Percentiles rank a stretch among this genome's conserved stretches.
Evolutionary conservation across 2,797 vertebrate genomes (phyloP).

Genomic region (Hyperoplus immaculatus): DNA sequence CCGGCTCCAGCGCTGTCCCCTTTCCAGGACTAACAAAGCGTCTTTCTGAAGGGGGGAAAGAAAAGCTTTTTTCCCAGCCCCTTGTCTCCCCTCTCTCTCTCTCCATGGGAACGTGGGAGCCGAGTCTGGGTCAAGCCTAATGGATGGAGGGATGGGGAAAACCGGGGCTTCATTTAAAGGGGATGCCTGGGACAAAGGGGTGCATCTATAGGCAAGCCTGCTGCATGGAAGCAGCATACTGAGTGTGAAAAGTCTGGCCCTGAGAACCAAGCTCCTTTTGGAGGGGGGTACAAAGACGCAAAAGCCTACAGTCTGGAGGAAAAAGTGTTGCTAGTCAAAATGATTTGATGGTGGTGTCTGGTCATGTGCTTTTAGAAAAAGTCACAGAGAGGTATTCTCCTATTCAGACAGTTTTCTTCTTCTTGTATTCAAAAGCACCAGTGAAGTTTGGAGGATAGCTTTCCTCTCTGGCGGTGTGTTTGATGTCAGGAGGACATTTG

Average conservation of each 20-base stretch:
- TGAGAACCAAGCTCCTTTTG: constrained; percentile 66
- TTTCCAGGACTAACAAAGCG: constrained; percentile 97
- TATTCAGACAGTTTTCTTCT: no score
- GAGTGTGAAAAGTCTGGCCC: constrained; percentile 73
- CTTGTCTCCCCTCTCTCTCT: constrained; percentile 83
- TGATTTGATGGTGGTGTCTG: constrained; percentile 73
- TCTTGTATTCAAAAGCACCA: not conserved
- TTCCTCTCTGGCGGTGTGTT: constrained; percentile 6
- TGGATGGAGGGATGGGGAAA: constrained; percentile 86
- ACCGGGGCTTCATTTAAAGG: constrained; percentile 74
- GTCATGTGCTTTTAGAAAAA: constrained; percentile 41
- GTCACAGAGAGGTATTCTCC: no score
- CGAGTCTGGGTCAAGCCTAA: constrained; percentile 91
- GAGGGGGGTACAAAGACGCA: constrained; percentile 68
- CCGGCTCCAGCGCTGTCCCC: constrained; percentile 90
- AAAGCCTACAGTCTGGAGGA: constrained; percentile 26
- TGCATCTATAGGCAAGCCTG: constrained; percentile 77
- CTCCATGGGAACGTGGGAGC: constrained; percentile 94
- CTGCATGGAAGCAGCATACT: constrained; percentile 66
- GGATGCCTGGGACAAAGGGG: constrained; percentile 80
- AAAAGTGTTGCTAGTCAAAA: constrained; percentile 64
- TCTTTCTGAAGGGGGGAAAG: constrained; percentile 92
- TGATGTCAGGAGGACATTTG: not conserved
- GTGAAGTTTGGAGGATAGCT: not conserved
- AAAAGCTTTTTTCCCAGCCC: constrained; percentile 90